phyloP scores from a whole-genome alignment of 1,140 invertebrate genomes.

The Micrasema minimum region DNA sequence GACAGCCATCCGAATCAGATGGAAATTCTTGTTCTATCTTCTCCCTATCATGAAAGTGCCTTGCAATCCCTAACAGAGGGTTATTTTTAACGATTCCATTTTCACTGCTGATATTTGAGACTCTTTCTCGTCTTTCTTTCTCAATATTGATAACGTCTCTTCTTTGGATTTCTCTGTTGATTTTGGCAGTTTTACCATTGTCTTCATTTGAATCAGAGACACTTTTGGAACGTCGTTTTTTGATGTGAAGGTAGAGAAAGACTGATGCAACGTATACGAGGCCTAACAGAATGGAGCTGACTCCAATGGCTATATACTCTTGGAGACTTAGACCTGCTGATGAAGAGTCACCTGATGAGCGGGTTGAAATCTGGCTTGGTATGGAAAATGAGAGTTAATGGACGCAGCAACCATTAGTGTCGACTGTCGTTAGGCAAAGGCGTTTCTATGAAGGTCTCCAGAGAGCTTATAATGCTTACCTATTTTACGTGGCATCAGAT shows the following conservation, averaged over 20 bases:
- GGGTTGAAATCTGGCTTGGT: too few relatives aligned
- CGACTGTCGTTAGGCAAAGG: too few relatives aligned
- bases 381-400: too few relatives aligned
- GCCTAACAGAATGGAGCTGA: slow-evolving; percentile 81
- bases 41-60: slow-evolving; percentile 68
- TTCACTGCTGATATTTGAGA: slow-evolving; percentile 56
- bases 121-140: slow-evolving; percentile 35
- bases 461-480: too few relatives aligned
- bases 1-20: slow-evolving; percentile 64
- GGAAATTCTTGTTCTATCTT: slow-evolving; percentile 57
- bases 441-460: too few relatives aligned
- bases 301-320: slow-evolving; percentile 84
- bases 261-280: slow-evolving; percentile 86
- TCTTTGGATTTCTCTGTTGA: slow-evolving; percentile 58
- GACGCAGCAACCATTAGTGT: too few relatives aligned
- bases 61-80: slow-evolving; percentile 71
- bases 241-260: slow-evolving; percentile 81
- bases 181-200: not conserved
- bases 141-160: slow-evolving; percentile 33
- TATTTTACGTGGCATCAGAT: too few relatives aligned
- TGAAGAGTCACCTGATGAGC: slow-evolving; percentile 62
- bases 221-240: slow-evolving; percentile 62
- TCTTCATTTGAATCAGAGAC: slow-evolving; percentile 28
- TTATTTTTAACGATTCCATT: slow-evolving; percentile 80
- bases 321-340: slow-evolving; percentile 69